phyloP scores from a whole-genome alignment of 2,888 invertebrate species.

The Lumbricus terrestris region DNA sequence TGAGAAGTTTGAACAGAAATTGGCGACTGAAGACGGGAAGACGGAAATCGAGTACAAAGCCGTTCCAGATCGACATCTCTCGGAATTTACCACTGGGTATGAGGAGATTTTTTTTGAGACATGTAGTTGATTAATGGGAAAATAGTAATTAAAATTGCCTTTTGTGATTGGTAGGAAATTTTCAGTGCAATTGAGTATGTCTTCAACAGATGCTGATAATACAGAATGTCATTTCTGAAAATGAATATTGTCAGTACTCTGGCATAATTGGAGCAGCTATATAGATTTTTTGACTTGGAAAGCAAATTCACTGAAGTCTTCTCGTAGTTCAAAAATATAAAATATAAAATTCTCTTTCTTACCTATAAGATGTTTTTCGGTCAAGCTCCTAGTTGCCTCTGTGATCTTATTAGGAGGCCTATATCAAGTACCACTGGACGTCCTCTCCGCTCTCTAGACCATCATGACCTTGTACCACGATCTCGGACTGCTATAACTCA shows the following conservation, averaged over 20 bases:
- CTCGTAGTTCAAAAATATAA: too few species aligned
- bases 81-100: conserved; percentile 14
- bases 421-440: too few species aligned
- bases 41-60: conserved; percentile 17
- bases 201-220: too few species aligned
- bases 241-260: not conserved
- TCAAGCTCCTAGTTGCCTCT: too few species aligned
- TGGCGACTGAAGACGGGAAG: conserved; percentile 11
- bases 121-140: not conserved
- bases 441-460: too few species aligned
- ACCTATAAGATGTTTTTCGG: too few species aligned
- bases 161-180: not conserved
- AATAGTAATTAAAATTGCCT: not conserved
- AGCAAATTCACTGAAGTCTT: not conserved
- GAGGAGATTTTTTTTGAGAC: not conserved
- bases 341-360: too few species aligned
- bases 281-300: not conserved
- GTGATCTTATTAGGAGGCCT: too few species aligned
- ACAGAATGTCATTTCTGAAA: not conserved
- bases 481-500: too few species aligned
- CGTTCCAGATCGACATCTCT: conserved; percentile 17
- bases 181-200: too few species aligned
- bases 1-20: conserved; percentile 9
- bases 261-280: not conserved
- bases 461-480: too few species aligned